Base-by-base conservation (phyloP, 2,888 invertebrate genomes). In the Dryobota labecula region DNA sequence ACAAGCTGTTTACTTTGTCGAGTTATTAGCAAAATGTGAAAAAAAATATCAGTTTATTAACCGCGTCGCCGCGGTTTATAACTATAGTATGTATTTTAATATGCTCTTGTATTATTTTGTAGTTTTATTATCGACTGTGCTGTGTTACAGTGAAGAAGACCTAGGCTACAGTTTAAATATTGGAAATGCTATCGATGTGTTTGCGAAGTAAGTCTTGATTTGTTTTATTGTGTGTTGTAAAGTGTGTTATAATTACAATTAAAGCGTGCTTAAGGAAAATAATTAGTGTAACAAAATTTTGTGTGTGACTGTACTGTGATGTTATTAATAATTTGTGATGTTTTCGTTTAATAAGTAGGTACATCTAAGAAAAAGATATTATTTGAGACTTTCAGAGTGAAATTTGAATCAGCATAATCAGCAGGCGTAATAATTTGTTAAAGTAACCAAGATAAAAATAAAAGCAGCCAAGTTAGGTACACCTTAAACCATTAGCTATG, bases 121-220 rank as follows among this genome's bases (percentile, higher is more conserved):
- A 43, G 85, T 92, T 81, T 83, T 91, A 76, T 86, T 92, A 74
- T 88, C 84, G 82, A 89, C 86, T 75, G 87, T 88, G 68, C 68
- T 90, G 57, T 92, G 93, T 80, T 87, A 87, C 9, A 91, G 92
- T 76, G 92, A 93, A 18, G 91, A 93, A 13, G 90, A 95, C 70
- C 75, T 95, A 13, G 94, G 94, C 13, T 96, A 94, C 78, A 91
- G 89, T 82, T 85, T 96, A 76, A 93, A 89, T 77, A 95, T 95
- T 68, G 96, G 96, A 45, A 92, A 95, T 70, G 92, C 95, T 18
- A 94, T 96, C 27, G 95, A 96, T 70, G 93, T 96, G 33, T 95
- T 96, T 76, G 96, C 96, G 6, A 96, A 95, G 96, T 96, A 88
- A 93, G 95, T 94, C 68, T 71, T 64, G 61, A 2, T 54, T 56